Evolutionary conservation across 2,113 vertebrate species (phyloP), one percentile per base, ranked within the genome.

Genomic region (Climacteris rufus): DNA sequence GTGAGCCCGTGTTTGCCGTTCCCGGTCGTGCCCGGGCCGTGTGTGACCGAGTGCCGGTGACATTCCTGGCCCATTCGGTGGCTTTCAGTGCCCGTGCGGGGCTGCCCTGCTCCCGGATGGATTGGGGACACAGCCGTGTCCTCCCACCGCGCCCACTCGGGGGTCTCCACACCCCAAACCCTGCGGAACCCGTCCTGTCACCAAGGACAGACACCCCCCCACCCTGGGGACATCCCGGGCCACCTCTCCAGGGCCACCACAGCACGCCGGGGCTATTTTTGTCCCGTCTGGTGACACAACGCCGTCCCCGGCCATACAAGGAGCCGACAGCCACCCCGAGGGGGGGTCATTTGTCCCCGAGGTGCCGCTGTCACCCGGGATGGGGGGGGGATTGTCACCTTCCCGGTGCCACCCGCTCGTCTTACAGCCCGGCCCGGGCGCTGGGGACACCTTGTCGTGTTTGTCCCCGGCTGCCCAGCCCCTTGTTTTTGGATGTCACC

Each of bases 231-330:
- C 76, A 44, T 8, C 60, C 49, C 37, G 22, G 6, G 49, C 37
- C 60, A 22, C 60, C 60, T 33, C 25, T 28, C 10, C 75, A 7
- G 37, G 3, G 47, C 39, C 49, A 44, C 60, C 27, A 3, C 50
- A 19, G 37, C 85, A 21, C 7, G 1, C n/a, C n/a, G n/a, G n/a
- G 15, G 40, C 72, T 96, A 91, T 94, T 93, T 89, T 49, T 83
- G 68, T 70, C 83, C 42, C 15, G 17, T 11, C 42, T 13, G 75
- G 69, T 30, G 37, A 19, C 78, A 30, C 15, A 50, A 19, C 28
- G 17, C 33, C 0, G 42, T 66, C 53, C 54, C 49, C 83, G 9
- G 7, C 95, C 95, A 83, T 94, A 96, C 47, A 96, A 89, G 95
- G 95, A 87, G 88, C 50, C 53, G 0, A 25, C 61, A 13, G 77